Evolutionary conservation across 2,113 vertebrate genomes (phyloP).

Genomic region (Chitala chitala): DNA sequence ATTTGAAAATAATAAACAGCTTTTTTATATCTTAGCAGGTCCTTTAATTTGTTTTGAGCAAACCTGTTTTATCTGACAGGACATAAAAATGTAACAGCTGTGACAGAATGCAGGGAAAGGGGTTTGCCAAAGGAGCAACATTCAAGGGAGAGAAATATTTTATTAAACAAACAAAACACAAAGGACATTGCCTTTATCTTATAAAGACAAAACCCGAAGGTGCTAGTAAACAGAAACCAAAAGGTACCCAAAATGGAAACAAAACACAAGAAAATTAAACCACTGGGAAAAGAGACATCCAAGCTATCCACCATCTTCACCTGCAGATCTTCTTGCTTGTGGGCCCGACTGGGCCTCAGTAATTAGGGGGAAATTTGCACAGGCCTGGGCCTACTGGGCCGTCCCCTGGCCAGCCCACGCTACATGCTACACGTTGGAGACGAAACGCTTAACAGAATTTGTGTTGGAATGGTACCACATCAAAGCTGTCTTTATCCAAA

Average conservation of each 20-base stretch:
- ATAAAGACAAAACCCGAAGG: background rate
- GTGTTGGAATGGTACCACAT: background rate
- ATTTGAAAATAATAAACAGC: too few species aligned
- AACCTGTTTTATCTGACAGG: too few species aligned
- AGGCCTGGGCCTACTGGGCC: background rate
- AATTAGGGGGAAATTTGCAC: background rate
- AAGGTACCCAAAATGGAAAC: background rate
- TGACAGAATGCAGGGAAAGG: too few species aligned
- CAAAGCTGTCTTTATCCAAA: background rate
- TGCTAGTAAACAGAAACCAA: background rate
- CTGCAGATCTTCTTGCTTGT: background rate
- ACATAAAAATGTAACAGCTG: too few species aligned
- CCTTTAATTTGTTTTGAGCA: too few species aligned
- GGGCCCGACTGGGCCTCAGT: background rate
- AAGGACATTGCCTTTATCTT: background rate
- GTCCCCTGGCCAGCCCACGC: background rate
- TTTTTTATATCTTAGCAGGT: too few species aligned
- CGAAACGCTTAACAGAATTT: background rate
- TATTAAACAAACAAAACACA: too few species aligned
- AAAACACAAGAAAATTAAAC: background rate
- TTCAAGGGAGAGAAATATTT: too few species aligned
- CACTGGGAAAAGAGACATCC: background rate
- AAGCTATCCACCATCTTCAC: background rate
- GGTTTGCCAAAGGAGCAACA: too few species aligned
- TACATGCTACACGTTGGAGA: background rate